These are phyloP conservation scores for Luscinia luscinia DNA, from an alignment of 2,797 vertebrate species.

Conservation along the genomic window DNA sequence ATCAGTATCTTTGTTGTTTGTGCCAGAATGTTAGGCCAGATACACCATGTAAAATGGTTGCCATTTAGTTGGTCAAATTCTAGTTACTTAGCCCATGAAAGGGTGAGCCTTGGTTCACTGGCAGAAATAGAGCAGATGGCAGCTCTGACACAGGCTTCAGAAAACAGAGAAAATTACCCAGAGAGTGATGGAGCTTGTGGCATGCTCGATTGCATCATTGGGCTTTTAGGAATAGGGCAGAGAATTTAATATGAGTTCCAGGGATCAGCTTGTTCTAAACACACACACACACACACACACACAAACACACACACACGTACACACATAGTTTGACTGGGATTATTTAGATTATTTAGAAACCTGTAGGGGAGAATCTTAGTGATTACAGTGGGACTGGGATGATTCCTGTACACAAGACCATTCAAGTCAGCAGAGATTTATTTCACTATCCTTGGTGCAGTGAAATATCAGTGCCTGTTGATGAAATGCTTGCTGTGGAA, in stretches of 20 bases:
- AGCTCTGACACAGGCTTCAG: neutral
- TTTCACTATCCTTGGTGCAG: neutral
- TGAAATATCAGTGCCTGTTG: neutral
- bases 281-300: neutral
- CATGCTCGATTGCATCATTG: neutral
- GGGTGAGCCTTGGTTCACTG: neutral
- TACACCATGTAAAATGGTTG: neutral
- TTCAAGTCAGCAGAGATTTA: neutral
- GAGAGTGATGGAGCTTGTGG: neutral
- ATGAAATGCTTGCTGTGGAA: conserved; percentile 29
- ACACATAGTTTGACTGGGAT: neutral
- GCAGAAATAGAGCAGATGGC: neutral
- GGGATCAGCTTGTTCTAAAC: neutral
- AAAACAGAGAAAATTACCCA: neutral
- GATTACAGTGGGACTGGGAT: neutral
- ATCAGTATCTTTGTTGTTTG: neutral
- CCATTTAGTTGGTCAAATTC: neutral
- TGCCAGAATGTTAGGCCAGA: neutral
- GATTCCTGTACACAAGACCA: neutral
- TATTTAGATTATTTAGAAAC: neutral
- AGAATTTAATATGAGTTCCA: neutral
- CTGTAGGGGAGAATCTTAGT: neutral
- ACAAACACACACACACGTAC: neutral
- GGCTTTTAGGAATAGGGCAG: neutral
- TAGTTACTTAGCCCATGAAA: neutral